Evolutionary conservation across 2,797 vertebrate genomes (phyloP).

Genomic region (Micromesistius poutassou): DNA sequence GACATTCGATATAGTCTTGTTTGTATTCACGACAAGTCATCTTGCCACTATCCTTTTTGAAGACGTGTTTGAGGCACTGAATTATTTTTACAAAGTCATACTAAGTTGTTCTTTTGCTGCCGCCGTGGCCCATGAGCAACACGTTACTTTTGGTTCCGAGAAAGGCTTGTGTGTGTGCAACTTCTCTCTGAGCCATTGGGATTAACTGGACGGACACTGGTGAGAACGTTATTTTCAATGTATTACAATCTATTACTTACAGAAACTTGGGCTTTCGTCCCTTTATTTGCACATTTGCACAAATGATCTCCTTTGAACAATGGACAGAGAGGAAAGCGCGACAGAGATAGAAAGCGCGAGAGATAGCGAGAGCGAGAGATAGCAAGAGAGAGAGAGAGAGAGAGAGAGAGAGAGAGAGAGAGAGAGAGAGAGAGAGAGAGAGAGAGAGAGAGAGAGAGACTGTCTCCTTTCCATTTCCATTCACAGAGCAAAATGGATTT

Average conservation of each 20-base stretch:
- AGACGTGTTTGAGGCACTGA: background rate
- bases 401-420: slow-evolving; percentile 56
- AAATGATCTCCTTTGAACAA: slow-evolving; percentile 92
- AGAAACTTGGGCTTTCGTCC: slow-evolving; percentile 93
- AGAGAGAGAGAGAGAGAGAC: slow-evolving; percentile 71
- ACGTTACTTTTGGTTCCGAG: slow-evolving; percentile 63
- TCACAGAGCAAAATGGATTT: slow-evolving; percentile 99
- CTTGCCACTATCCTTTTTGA: background rate
- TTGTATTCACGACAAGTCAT: background rate
- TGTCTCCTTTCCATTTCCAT: slow-evolving; percentile 89
- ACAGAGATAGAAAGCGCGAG: slow-evolving; percentile 60
- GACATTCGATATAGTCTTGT: background rate
- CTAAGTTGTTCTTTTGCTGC: background rate
- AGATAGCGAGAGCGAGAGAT: slow-evolving; percentile 70
- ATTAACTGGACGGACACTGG: slow-evolving; percentile 96
- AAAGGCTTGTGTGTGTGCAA: slow-evolving; percentile 89
- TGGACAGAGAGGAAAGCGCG: slow-evolving; percentile 89
- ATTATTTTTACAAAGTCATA: background rate
- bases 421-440: slow-evolving; percentile 61
- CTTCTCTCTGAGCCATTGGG: slow-evolving; percentile 89
- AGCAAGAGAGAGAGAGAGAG: slow-evolving; percentile 61
- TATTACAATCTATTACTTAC: slow-evolving; percentile 96
- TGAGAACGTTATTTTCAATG: slow-evolving; percentile 94
- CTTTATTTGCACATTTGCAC: slow-evolving; percentile 87
- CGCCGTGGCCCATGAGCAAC: slow-evolving; percentile 26